Evolutionary conservation across 2,797 vertebrate species (phyloP).

Genomic region (Triplophysa bombifrons): DNA sequence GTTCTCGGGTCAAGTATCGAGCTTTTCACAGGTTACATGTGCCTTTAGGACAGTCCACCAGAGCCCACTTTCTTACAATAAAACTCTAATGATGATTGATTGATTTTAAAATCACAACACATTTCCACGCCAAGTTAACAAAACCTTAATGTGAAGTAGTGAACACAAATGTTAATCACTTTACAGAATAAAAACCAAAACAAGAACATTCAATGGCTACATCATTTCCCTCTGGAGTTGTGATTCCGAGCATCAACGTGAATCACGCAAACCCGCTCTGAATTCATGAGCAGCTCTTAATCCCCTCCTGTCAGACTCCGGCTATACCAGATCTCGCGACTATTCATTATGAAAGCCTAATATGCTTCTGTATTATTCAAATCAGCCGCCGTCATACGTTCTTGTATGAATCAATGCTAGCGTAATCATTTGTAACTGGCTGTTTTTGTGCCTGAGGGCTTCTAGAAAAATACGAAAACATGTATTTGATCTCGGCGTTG

Average conservation of each 20-base stretch:
- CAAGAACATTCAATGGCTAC: background rate
- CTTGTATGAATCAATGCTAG: conserved; percentile 25
- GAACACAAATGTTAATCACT: conserved; percentile 11
- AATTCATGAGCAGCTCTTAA: conserved; percentile 30
- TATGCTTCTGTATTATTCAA: conserved; percentile 31
- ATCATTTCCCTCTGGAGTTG: conserved; percentile 1
- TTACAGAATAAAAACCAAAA: background rate
- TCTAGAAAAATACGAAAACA: conserved; percentile 61
- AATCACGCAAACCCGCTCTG: conserved; percentile 30
- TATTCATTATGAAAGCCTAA: conserved; percentile 35
- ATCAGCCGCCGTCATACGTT: conserved; percentile 35
- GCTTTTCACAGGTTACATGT: conserved; percentile 15
- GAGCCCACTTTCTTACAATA: background rate
- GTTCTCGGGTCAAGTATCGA: conserved; percentile 4
- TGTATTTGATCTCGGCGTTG: conserved; percentile 63
- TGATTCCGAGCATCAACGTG: background rate
- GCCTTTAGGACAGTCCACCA: background rate
- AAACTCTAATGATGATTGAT: conserved; percentile 1
- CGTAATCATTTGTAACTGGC: conserved; percentile 61
- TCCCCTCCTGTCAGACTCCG: conserved; percentile 27
- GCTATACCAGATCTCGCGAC: conserved; percentile 31
- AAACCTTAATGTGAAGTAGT: background rate
- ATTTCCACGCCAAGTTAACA: background rate
- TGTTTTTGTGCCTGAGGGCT: conserved; percentile 53
- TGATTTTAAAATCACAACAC: conserved; percentile 12